Evolutionary conservation across 2,797 vertebrate genomes (phyloP), one percentile per base, ranked within the genome.

Genomic region (Lindbergichthys nudifrons): DNA sequence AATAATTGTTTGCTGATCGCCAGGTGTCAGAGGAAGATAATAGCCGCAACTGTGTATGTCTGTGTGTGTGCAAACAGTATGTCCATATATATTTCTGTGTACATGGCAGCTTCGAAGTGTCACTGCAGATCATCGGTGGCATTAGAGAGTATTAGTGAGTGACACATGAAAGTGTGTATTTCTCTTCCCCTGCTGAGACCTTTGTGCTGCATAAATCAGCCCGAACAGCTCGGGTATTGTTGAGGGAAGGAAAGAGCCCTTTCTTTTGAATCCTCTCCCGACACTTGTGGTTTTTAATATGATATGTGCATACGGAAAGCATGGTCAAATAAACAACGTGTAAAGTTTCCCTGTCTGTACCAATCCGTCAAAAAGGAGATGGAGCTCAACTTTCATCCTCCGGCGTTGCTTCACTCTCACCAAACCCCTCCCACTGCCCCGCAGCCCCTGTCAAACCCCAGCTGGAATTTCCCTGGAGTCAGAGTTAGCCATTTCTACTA

Each of bases 401-500:
- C 9, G 1, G 51, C 26, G 23, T 58, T 36, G 43, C 70, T 70
- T 73, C n/a, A 2, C 65, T 70, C 47, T 39, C 21, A n/a, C 56
- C 56, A 70, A 50, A 59, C 63, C 60, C 82, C 60, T 76, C 74
- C 77, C 62, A 48, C 65, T 26, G 12, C 48, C 59, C 69, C 3
- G 19, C 67, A 69, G 67, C 58, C 67, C 63, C 52, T 73, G 72
- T 86, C 79, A 85, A 84, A 75, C 57, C 52, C 53, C 47, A 73
- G 65, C 81, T 88, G 94, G 93, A 94, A 92, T 92, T 94, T 88
- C 93, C 94, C 93, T 80, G 58, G 62, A 91, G 82, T 82, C 78
- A 10, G 79, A 82, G 74, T 82, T 57, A 42, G 75, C 80, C 80
- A 84, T 90, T 91, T 87, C 48, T 75, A 82, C 80, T 81, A 71